Base-by-base conservation (phyloP, 2,888 invertebrate species). In the Cantharis lateralis region DNA sequence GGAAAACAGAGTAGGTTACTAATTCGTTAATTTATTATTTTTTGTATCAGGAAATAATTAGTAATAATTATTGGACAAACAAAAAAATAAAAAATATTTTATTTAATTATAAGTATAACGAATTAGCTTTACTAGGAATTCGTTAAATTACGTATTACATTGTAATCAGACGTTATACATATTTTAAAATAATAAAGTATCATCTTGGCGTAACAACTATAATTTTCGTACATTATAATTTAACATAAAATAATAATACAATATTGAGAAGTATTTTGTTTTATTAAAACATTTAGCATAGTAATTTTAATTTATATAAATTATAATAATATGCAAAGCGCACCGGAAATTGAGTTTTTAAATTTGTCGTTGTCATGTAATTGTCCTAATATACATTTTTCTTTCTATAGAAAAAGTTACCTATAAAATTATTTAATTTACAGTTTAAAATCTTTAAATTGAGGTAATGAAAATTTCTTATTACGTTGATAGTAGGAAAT, bases 131-230 rank as follows among this genome's bases (percentile, higher is more conserved):
- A 48, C 48, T n/a, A 48, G n/a, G n/a, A 48, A 48, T 48, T 48
- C 7, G 7, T n/a, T 48, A 48, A 48, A 48, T 48, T 48, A 48
- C n/a, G 48, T 48, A 48, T 64, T 24, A 24, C 24, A 63, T 66
- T 66, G 20, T 66, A 66, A 66, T 20, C 64, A 18, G 18, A 20
- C 20, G 13, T 66, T 66, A 66, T 15, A 66, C 20, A 20, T 18
- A 24, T 66, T 66, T 66, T 24, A 20, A 66, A 77, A 68, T 64
- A 75, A 72, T 64, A 75, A 72, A 78, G 69, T 79, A 78, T 79
- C 78, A 79, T 71, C 70, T 71, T 73, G 70, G 24, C 74, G 74
- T 62, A 71, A 75, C 75, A 78, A 78, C 78, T 73, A 76, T 74
- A 71, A 75, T 69, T 48, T 68, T 71, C 70, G 70, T 16, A 79